These are phyloP conservation scores for Trimorus sp. DNA, from an alignment of 2,888 invertebrate species.

Conservation along the genomic window DNA sequence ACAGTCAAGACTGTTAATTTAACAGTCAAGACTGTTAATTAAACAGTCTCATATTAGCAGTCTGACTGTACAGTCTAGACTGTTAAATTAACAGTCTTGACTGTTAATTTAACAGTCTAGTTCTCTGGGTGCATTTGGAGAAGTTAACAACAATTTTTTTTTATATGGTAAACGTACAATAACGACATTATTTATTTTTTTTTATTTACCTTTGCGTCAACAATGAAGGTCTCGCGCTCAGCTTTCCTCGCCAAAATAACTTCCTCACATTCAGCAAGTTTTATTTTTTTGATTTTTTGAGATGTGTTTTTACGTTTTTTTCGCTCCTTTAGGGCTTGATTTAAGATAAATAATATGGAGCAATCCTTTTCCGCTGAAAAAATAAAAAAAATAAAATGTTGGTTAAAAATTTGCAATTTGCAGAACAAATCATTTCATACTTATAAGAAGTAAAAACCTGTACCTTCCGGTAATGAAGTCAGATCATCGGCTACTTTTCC, in stretches of 20 bases:
- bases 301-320: conserved; percentile 23
- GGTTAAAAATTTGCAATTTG: background rate
- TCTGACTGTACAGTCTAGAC: no score
- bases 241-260: conserved; percentile 13
- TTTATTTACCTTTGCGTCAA: conserved; percentile 10
- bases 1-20: no score
- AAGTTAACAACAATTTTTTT: no score
- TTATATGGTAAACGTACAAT: no score
- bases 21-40: no score
- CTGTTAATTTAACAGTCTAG: no score
- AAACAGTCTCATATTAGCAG: no score
- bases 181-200: background rate
- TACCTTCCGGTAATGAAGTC: conserved; percentile 5
- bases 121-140: no score
- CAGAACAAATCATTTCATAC: background rate
- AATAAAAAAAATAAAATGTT: background rate
- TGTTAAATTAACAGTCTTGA: no score
- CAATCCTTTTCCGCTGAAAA: background rate
- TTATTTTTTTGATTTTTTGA: conserved; percentile 11
- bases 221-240: conserved; percentile 19
- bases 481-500: conserved; percentile 6
- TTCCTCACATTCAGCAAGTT: conserved; percentile 14
- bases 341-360: conserved; percentile 13
- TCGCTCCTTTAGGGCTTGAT: conserved; percentile 13
- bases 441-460: background rate